Conservation (phyloP, 2,113 vertebrate species). For the Aptenodytes forsteri region DNA sequence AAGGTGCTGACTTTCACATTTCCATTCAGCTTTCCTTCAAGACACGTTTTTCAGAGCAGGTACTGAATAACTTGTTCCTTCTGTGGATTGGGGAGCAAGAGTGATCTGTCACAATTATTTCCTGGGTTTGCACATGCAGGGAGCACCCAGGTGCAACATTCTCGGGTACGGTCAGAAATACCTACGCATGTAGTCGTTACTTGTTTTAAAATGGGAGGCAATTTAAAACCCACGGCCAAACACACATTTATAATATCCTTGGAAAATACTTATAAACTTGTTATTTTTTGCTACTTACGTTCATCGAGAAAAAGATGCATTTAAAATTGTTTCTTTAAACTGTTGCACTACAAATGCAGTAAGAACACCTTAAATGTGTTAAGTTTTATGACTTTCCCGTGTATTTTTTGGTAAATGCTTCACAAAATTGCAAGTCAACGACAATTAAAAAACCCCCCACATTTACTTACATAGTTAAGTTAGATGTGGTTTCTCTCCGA, state of each 20-base stretch:
- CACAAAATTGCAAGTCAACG: background rate
- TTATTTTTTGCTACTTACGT: background rate
- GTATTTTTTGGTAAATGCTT: background rate
- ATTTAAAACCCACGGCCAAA: background rate
- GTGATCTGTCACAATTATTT: background rate
- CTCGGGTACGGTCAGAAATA: background rate
- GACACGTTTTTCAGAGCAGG: background rate
- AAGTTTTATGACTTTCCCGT: background rate
- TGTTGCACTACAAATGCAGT: background rate
- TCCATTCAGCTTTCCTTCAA: background rate
- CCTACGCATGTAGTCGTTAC: fast-evolving
- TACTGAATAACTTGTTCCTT: background rate
- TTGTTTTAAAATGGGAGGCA: background rate
- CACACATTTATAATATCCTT: background rate
- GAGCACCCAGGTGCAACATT: background rate
- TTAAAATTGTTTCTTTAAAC: background rate
- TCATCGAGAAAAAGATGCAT: background rate
- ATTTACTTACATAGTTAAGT: background rate
- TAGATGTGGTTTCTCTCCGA: background rate
- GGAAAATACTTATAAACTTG: background rate
- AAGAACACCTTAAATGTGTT: background rate
- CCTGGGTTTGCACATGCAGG: background rate
- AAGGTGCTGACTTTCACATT: background rate
- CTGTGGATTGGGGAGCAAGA: background rate
- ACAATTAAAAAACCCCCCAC: background rate